phyloP scores from a whole-genome alignment of 2,797 vertebrate species.

The Enteromius anoplus region DNA sequence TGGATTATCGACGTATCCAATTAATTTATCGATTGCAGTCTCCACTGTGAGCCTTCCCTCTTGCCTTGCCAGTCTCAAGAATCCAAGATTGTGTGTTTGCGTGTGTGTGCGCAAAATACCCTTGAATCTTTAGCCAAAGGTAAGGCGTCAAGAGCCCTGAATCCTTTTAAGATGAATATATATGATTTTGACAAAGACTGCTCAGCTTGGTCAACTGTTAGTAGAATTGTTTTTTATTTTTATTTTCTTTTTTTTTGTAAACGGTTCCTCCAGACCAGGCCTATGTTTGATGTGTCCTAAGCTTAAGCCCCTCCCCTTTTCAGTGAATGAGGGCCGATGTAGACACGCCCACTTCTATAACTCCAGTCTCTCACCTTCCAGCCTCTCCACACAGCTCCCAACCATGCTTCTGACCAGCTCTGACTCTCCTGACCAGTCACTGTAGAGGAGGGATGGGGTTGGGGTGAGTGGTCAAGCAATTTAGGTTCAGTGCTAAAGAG shows the following conservation, averaged over 20 bases:
- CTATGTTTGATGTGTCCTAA: conserved; percentile 50
- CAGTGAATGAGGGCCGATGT: conserved; percentile 14
- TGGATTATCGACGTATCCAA: conserved; percentile 50
- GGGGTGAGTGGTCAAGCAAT: conserved; percentile 57
- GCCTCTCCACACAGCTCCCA: conserved; percentile 38
- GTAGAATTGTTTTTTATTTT: conserved; percentile 51
- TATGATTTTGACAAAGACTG: conserved; percentile 34
- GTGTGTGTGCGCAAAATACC: conserved; percentile 59
- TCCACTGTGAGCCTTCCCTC: conserved; percentile 73
- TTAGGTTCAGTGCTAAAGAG: conserved; percentile 61
- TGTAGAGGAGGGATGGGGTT: conserved; percentile 16
- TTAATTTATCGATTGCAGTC: conserved; percentile 68
- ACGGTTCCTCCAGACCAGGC: conserved; percentile 63
- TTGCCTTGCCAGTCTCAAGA: conserved; percentile 72
- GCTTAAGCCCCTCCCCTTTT: conserved; percentile 44
- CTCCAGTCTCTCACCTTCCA: conserved; percentile 39
- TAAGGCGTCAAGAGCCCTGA: conserved; percentile 63
- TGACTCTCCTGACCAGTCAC: conserved; percentile 44
- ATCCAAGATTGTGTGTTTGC: conserved; percentile 53
- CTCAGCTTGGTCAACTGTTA: conserved; percentile 56
- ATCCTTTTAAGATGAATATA: conserved; percentile 56
- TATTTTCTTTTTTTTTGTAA: conserved; percentile 50
- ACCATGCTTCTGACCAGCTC: conserved; percentile 53
- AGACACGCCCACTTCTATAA: conserved; percentile 20
- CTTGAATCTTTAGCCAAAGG: conserved; percentile 75